These are phyloP conservation scores for Aricia agestis DNA, from an alignment of 1,140 invertebrate genomes.

Conservation along the genomic window DNA sequence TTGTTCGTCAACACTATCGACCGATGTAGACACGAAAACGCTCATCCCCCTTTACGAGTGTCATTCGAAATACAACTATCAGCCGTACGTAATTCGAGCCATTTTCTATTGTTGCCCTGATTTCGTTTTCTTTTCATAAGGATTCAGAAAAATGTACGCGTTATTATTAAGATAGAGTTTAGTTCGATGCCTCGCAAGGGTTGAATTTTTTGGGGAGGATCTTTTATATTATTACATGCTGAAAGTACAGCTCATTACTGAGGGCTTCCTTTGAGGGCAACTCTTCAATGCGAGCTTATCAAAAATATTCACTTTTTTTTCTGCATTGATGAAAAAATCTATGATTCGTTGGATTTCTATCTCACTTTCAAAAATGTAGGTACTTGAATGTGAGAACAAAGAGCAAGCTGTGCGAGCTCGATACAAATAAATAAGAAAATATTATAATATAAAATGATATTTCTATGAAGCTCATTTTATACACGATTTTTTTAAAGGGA, in stretches of 20 bases:
- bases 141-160: conserved; percentile 48
- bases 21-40: conserved; percentile 61
- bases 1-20: conserved; percentile 74
- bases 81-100: conserved; percentile 41
- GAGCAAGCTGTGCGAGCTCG: neutral
- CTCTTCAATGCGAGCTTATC: neutral
- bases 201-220: conserved; percentile 51
- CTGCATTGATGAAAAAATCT: neutral
- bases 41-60: conserved; percentile 51
- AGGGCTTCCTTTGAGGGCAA: neutral
- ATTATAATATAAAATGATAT: too few species aligned
- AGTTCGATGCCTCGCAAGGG: conserved; percentile 36
- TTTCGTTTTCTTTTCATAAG: conserved; percentile 46
- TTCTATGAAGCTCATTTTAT: too few species aligned
- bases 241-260: conserved; percentile 12
- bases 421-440: neutral
- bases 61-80: conserved; percentile 56
- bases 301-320: conserved; percentile 1
- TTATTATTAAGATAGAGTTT: conserved; percentile 49
- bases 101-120: conserved; percentile 44
- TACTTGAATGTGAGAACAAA: neutral
- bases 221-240: conserved; percentile 56
- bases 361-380: neutral
- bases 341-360: neutral
- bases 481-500: too few species aligned